A percentile compares a stretch with the other conserved stretches of the same genome.
Evolutionary conservation across 2,113 vertebrate genomes (phyloP).

Genomic region (Festucalex cinctus): DNA sequence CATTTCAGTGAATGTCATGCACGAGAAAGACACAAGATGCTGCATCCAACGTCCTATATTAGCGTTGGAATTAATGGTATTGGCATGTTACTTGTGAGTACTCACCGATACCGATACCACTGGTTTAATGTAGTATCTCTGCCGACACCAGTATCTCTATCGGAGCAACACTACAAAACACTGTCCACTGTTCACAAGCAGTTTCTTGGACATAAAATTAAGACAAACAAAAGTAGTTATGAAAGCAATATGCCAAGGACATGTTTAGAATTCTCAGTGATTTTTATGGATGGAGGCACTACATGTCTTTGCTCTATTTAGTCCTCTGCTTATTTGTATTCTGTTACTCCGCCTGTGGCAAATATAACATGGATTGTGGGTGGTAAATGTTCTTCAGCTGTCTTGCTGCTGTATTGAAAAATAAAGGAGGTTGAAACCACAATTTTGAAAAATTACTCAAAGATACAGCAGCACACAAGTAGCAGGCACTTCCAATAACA

Average conservation of each 20-base stretch:
- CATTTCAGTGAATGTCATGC: too few relatives aligned
- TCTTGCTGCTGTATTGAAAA: neutral
- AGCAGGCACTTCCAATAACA: neutral
- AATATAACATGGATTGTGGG: slow-evolving; percentile 21
- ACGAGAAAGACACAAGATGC: too few relatives aligned
- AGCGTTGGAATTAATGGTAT: too few relatives aligned
- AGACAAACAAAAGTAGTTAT: slow-evolving; percentile 40
- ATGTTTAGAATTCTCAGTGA: slow-evolving; percentile 53
- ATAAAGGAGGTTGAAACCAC: neutral
- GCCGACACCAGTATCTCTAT: too few relatives aligned
- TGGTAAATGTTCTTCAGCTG: neutral
- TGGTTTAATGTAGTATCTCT: too few relatives aligned
- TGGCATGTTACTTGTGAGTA: too few relatives aligned
- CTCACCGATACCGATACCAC: too few relatives aligned
- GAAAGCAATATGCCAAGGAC: slow-evolving; percentile 34
- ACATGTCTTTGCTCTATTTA: slow-evolving; percentile 58
- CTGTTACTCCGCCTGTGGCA: slow-evolving; percentile 55
- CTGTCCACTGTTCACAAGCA: slow-evolving; percentile 38
- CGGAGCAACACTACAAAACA: too few relatives aligned
- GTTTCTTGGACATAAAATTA: slow-evolving; percentile 37
- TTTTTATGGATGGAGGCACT: slow-evolving; percentile 49
- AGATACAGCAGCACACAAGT: neutral
- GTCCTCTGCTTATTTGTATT: slow-evolving; percentile 44
- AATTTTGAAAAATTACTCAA: neutral
- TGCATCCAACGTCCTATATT: too few relatives aligned